Evolutionary conservation across 2,888 invertebrate genomes (phyloP), one percentile per base, ranked within the genome.

Genomic region (Sepioteuthis lessoniana): DNA sequence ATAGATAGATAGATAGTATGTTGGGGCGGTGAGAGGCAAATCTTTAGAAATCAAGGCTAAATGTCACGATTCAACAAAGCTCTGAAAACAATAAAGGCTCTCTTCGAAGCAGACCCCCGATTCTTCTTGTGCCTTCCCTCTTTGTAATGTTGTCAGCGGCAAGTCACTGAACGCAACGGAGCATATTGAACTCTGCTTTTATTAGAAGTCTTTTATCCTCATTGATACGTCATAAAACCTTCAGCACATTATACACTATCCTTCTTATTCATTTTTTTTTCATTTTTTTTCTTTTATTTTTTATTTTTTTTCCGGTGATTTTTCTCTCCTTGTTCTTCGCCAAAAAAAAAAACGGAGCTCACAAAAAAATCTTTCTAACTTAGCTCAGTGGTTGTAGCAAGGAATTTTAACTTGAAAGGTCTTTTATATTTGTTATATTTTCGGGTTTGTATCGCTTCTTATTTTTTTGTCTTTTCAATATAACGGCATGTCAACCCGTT

Each of bases 41-140:
- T 76, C 76, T 76, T 76, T 76, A 16, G 10, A 31, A 5, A 76
- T 7, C 31, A 16, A 35, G 76, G 76, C n/a, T 35, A 76, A n/a
- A 76, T 76, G 76, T 76, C 76, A 76, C 76, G 76, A 76, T n/a
- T n/a, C n/a, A 76, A 13, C n/a, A 76, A 76, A 76, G n/a, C 76
- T 16, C 76, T 35, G 76, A 76, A 76, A 35, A 76, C 76, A 76
- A 76, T 76, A 76, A 76, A 76, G 76, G n/a, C 76, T 8, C 76
- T 16, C 76, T 76, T 13, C n/a, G n/a, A 10, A 35, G n/a, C 76
- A 76, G 76, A 76, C 35, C n/a, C 25, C n/a, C 76, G n/a, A 76
- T 76, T n/a, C 35, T 76, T 76, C n/a, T 0, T 16, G 76, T 76
- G 13, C 16, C 76, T 76, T 76, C 35, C 5, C 35, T 35, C 35